A percentile compares a stretch with the other conserved stretches of the same genome.
These are phyloP conservation scores for Calidris pygmaea DNA, from an alignment of 2,113 vertebrate species.

Conservation along the genomic window DNA sequence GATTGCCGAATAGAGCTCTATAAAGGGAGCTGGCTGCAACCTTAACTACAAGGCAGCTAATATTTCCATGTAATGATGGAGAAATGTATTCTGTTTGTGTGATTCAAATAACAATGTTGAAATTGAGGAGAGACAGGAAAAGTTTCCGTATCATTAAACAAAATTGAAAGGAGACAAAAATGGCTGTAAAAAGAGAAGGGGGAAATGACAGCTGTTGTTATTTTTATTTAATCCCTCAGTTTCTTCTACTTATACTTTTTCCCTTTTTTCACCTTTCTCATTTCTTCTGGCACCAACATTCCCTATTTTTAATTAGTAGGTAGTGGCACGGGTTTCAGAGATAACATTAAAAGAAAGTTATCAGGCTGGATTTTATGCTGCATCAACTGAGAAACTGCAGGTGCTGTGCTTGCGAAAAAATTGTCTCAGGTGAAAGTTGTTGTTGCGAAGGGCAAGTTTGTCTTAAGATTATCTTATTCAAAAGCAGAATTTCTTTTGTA, in stretches of 20 bases:
- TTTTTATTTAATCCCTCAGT: background rate
- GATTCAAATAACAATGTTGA: background rate
- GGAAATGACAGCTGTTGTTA: background rate
- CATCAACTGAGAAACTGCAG: background rate
- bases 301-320: background rate
- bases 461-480: background rate
- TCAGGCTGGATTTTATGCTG: background rate
- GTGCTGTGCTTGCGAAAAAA: background rate
- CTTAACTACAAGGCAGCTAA: background rate
- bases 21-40: background rate
- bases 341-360: background rate
- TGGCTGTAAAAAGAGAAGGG: background rate
- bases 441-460: background rate
- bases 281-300: background rate
- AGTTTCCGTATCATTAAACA: background rate
- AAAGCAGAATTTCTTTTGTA: background rate
- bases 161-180: background rate
- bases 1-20: background rate
- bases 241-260: background rate
- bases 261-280: background rate
- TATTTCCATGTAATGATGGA: background rate
- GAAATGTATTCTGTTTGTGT: background rate
- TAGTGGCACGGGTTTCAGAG: background rate
- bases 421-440: background rate
- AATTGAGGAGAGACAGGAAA: background rate